Conservation (phyloP, 1,140 invertebrate species). For the Tenebrio molitor region DNA sequence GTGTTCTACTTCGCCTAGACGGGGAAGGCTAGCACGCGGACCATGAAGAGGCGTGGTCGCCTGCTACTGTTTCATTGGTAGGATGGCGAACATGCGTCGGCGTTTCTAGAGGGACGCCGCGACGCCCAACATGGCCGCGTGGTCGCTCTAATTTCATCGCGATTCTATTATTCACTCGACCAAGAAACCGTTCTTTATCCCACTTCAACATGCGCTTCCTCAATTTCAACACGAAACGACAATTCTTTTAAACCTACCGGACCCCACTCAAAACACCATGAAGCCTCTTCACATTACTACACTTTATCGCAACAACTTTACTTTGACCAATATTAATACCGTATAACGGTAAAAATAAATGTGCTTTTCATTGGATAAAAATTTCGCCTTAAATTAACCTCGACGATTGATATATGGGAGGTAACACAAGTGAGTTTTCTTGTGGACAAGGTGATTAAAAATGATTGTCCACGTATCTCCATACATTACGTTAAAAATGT, state of each 20-base stretch:
- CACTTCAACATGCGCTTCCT: too few relatives aligned
- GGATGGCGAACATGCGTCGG: conserved; percentile 53
- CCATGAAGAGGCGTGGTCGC: conserved; percentile 54
- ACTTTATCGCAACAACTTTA: too few relatives aligned
- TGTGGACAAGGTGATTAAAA: conserved; percentile 29
- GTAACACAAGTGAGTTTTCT: conserved; percentile 20
- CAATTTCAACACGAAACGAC: too few relatives aligned
- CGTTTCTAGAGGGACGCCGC: conserved; percentile 51
- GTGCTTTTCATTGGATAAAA: conserved; percentile 18
- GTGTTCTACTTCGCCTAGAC: conserved; percentile 55
- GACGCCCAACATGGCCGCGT: conserved; percentile 56
- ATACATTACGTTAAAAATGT: conserved; percentile 15
- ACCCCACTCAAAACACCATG: too few relatives aligned
- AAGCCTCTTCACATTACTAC: too few relatives aligned
- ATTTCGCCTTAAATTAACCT: conserved; percentile 32
- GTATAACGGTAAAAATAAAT: too few relatives aligned
- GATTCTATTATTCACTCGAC: neutral
- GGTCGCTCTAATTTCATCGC: neutral
- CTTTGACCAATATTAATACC: too few relatives aligned
- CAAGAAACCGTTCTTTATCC: too few relatives aligned
- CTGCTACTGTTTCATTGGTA: conserved; percentile 51
- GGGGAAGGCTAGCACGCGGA: conserved; percentile 42
- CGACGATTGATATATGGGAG: conserved; percentile 17
- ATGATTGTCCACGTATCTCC: conserved; percentile 26
- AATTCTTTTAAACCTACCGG: too few relatives aligned